Conservation (phyloP, 2,888 invertebrate species). For the Lymantria monacha region DNA sequence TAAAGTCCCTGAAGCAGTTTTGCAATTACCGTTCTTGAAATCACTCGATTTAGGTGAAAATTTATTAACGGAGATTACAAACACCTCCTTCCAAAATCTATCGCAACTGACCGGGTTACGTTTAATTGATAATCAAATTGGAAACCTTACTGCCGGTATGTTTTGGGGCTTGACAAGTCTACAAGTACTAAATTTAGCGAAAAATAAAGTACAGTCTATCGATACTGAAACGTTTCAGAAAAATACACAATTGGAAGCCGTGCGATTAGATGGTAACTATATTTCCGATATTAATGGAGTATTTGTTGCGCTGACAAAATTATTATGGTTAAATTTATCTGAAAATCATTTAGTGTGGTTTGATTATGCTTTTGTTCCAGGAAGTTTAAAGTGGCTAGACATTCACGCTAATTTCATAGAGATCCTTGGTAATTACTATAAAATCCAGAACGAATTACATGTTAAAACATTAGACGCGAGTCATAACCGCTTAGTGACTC, state of each 20-base stretch:
- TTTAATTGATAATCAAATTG: constrained; percentile 94
- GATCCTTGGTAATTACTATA: constrained; percentile 93
- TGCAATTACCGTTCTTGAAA: constrained; percentile 91
- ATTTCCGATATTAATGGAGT: constrained; percentile 95
- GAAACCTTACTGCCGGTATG: constrained; percentile 93
- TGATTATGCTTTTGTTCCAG: constrained; percentile 95
- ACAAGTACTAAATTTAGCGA: constrained; percentile 93
- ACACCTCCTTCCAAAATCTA: constrained; percentile 92
- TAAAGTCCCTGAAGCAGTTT: constrained; percentile 92
- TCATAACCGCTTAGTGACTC: constrained; percentile 91
- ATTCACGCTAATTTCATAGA: constrained; percentile 95
- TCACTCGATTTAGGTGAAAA: constrained; percentile 96
- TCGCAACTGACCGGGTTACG: constrained; percentile 93
- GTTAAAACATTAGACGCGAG: constrained; percentile 94
- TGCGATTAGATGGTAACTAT: constrained; percentile 93
- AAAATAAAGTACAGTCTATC: constrained; percentile 93
- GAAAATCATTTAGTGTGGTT: constrained; percentile 96
- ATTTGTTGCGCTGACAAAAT: constrained; percentile 90
- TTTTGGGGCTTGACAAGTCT: constrained; percentile 91
- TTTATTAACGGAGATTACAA: constrained; percentile 90
- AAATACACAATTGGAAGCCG: constrained; percentile 91
- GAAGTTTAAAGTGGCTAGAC: constrained; percentile 93
- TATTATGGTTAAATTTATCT: constrained; percentile 93
- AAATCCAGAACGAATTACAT: constrained; percentile 89
- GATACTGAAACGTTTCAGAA: constrained; percentile 93